phyloP scores from a whole-genome alignment of 2,113 vertebrate species.

The Caranx melampygus region DNA sequence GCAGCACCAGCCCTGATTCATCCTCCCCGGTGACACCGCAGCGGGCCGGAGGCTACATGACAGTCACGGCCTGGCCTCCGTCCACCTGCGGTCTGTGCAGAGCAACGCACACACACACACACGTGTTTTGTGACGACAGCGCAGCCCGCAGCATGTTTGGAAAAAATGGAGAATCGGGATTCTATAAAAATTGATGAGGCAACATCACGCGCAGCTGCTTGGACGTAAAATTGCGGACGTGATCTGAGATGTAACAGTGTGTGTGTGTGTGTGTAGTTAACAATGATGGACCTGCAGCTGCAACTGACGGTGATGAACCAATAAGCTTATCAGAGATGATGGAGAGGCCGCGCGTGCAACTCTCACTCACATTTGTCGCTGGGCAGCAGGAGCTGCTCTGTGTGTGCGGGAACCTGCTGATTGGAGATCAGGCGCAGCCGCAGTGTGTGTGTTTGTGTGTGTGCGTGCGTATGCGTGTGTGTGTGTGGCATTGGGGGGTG shows the following conservation, averaged over 20 bases:
- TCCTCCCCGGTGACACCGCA: neutral
- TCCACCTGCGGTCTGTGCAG: neutral
- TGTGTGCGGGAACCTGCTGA: neutral
- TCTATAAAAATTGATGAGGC: too few relatives aligned
- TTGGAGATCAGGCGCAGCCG: neutral
- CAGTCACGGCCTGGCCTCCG: neutral
- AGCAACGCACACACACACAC: neutral
- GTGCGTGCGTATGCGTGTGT: conserved; percentile 16
- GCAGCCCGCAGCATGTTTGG: too few relatives aligned
- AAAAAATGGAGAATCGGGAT: too few relatives aligned
- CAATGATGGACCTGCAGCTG: neutral
- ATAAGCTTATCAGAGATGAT: too few relatives aligned
- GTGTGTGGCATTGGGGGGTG: conserved; percentile 4
- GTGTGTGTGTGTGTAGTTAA: too few relatives aligned
- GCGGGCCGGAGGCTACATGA: neutral
- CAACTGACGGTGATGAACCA: too few relatives aligned
- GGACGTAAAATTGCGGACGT: neutral
- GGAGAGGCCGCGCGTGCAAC: too few relatives aligned
- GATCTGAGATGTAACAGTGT: neutral
- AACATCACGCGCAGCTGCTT: neutral
- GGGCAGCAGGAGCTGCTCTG: too few relatives aligned
- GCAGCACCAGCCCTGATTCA: neutral
- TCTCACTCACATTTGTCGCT: too few relatives aligned
- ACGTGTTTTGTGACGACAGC: neutral
- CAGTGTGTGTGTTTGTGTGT: conserved; percentile 3